phyloP scores from a whole-genome alignment of 37 sponge, comb jelly and placozoan species.

The Bolinopsis microptera region DNA sequence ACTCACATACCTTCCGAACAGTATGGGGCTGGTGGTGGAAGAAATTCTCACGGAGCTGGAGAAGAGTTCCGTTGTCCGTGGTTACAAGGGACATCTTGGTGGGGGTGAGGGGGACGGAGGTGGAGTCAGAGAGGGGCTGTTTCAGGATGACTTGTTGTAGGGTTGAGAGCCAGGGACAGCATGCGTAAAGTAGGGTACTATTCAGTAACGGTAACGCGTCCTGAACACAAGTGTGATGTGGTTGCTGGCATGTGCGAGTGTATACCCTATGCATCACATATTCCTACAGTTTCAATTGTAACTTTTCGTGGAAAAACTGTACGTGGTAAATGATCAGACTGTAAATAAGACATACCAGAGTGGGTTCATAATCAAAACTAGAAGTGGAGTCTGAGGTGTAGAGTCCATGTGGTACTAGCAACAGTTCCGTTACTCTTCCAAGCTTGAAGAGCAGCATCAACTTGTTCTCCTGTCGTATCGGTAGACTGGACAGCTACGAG shows the following conservation, averaged over 20 bases:
- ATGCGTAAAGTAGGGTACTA: slow-evolving; percentile 19
- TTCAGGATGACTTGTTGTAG: slow-evolving; percentile 45
- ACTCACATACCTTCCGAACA: slow-evolving; percentile 30
- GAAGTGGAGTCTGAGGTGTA: background rate
- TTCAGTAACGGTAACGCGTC: background rate
- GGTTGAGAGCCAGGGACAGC: background rate
- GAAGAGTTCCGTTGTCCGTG: background rate
- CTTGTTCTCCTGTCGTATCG: background rate
- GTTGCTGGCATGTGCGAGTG: too few relatives aligned
- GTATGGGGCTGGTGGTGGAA: slow-evolving; percentile 57
- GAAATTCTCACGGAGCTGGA: slow-evolving; percentile 45
- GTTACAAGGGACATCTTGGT: background rate
- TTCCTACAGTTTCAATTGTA: too few relatives aligned
- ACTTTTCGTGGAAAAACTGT: too few relatives aligned
- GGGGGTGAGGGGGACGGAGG: slow-evolving; percentile 1
- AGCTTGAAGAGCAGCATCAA: slow-evolving; percentile 3
- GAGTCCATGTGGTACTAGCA: slow-evolving; percentile 5
- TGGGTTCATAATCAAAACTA: background rate
- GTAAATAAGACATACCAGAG: slow-evolving; percentile 14
- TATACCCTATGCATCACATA: too few relatives aligned
- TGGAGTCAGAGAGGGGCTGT: background rate
- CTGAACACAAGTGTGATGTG: too few relatives aligned
- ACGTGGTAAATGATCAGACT: too few relatives aligned
- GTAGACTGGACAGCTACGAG: background rate
- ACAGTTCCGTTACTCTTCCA: slow-evolving; percentile 27